Conservation (phyloP, 2,797 vertebrate species). For the Lerista edwardsae region DNA sequence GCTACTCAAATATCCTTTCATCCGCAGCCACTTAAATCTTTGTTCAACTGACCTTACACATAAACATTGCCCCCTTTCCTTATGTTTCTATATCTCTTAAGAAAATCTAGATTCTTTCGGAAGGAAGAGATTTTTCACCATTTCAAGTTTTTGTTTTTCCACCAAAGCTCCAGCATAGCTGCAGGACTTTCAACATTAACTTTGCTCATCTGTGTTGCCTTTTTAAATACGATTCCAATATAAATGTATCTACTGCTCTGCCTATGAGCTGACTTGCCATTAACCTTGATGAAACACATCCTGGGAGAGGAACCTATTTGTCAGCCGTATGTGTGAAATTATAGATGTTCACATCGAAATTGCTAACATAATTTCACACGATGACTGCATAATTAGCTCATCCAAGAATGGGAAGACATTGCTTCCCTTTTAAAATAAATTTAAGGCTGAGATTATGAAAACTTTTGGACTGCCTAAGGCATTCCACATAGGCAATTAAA, state of each 20-base stretch:
- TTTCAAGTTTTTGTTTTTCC: too few relatives aligned
- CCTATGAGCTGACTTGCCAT: neutral
- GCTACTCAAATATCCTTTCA: too few relatives aligned
- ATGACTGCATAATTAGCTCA: neutral
- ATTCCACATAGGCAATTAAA: neutral
- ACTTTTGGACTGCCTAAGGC: neutral
- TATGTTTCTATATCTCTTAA: too few relatives aligned
- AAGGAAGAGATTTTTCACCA: too few relatives aligned
- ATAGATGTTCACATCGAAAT: neutral
- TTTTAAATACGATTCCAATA: neutral
- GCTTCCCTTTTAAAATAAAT: too few relatives aligned
- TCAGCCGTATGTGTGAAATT: neutral
- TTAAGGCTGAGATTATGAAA: neutral
- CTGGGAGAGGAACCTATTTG: neutral
- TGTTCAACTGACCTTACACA: too few relatives aligned
- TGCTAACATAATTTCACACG: neutral
- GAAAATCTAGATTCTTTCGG: too few relatives aligned
- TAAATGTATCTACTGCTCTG: neutral
- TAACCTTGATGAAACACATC: neutral
- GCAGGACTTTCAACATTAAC: neutral
- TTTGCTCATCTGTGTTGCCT: neutral
- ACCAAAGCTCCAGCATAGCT: neutral
- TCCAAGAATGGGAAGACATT: constrained; percentile 8
- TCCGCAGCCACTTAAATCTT: too few relatives aligned
- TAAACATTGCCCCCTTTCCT: too few relatives aligned